These are phyloP conservation scores for Bombus cullumanus DNA, from an alignment of 1,140 invertebrate species.

Conservation along the genomic window DNA sequence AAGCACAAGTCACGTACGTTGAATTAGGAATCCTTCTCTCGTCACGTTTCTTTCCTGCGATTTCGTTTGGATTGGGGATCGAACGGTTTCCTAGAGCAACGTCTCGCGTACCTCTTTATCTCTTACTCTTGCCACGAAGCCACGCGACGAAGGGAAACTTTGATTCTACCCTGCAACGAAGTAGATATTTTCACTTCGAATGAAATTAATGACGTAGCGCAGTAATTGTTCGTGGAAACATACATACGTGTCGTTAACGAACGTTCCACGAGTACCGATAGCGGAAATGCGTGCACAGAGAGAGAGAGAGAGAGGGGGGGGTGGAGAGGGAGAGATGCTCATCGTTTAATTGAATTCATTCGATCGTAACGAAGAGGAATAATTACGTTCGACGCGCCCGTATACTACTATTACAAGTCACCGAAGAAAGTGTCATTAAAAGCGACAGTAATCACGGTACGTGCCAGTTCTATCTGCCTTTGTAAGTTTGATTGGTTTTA, in stretches of 20 bases:
- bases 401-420: slow-evolving; percentile 68
- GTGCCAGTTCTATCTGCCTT: background rate
- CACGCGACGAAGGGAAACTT: background rate
- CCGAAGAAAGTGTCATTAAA: slow-evolving; percentile 60
- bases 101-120: background rate
- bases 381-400: slow-evolving; percentile 66
- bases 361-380: slow-evolving; percentile 69
- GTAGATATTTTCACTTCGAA: background rate
- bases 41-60: slow-evolving; percentile 7
- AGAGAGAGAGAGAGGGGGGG: slow-evolving; percentile 3
- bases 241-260: slow-evolving; percentile 56
- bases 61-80: slow-evolving; percentile 23
- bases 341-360: slow-evolving; percentile 69
- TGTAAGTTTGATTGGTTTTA: slow-evolving; percentile 42
- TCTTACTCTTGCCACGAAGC: background rate
- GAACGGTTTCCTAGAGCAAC: slow-evolving; percentile 18
- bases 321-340: background rate
- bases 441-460: slow-evolving; percentile 43
- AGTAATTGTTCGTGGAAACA: slow-evolving; percentile 58
- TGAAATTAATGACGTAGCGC: slow-evolving; percentile 12
- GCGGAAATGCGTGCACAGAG: slow-evolving; percentile 21
- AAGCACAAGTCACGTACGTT: slow-evolving; percentile 31
- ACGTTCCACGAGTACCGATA: slow-evolving; percentile 12
- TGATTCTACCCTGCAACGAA: background rate
- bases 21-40: slow-evolving; percentile 44